Evolutionary conservation across 1,140 invertebrate genomes (phyloP), one percentile per base, ranked within the genome.

Genomic region (Drosophila sproati): DNA sequence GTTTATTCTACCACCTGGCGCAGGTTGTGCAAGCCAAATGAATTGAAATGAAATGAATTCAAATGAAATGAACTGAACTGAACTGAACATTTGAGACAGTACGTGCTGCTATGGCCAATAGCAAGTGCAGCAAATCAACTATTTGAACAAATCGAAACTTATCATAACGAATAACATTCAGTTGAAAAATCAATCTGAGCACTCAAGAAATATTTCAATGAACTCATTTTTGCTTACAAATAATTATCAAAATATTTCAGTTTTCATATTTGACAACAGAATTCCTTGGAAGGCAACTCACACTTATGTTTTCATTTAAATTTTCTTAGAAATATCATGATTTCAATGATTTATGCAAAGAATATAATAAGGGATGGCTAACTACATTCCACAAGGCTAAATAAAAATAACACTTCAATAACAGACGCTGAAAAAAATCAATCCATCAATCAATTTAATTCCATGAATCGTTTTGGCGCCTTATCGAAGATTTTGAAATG

Each of bases 1-100:
- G 64, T 73, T 64, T 66, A 62, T 71, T 75, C 20, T 75, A 64
- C 60, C 63, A 61, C 48, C 59, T 57, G 68, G 39, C 43, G 43
- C 47, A 55, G 60, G 56, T 61, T 68, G 48, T 28, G 29, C 39
- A 52, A 56, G 10, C 31, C 12, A 51, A 48, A 48, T 48, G 29
- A 35, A 43, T 43, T 43, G 3, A 43, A 43, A 63, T 62, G 12
- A 47, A 55, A 56, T 56, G 31, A 56, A 72, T 20, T 20, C 20
- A 20, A 63, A 31, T 56, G 50, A 61, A 72, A 64, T 41, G 37
- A 56, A 31, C 54, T 41, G 52, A 4, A 4, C n/a, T 41, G 37
- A 56, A 31, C 54, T 41, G 52, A 4, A 4, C n/a, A 48, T 35
- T 52, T 34, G 5, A 35, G 6, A 10, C 12, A 5, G 35, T 8